phyloP scores from a whole-genome alignment of 2,888 invertebrate species.

The Ceriagrion tenellum region DNA sequence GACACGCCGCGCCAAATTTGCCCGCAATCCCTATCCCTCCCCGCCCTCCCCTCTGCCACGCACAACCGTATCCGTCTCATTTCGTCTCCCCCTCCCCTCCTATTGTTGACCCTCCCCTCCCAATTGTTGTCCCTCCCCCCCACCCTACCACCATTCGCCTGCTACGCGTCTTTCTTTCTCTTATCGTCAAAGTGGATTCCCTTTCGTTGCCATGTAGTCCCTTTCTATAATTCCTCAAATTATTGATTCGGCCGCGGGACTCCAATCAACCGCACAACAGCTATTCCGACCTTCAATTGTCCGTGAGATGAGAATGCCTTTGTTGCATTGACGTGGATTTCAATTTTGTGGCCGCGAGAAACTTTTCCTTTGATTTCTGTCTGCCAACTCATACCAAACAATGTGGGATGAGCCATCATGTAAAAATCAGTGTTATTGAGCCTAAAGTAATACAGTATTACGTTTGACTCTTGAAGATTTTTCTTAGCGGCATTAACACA shows the following conservation, averaged over 20 bases:
- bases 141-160: no score
- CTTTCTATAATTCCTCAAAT: not conserved
- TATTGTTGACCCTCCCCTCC: no score
- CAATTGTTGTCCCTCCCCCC: no score
- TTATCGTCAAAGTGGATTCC: not conserved
- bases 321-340: not conserved
- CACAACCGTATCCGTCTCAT: not conserved
- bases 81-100: not conserved
- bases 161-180: not conserved
- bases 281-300: not conserved
- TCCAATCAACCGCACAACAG: not conserved
- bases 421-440: no score
- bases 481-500: no score
- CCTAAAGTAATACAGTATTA: no score
- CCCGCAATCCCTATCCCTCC: no score
- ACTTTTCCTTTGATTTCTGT: not conserved
- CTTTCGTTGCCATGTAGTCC: not conserved
- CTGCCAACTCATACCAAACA: not conserved
- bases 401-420: not conserved
- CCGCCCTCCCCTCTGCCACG: no score
- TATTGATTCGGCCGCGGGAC: not conserved
- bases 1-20: no score
- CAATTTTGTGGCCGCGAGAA: not conserved
- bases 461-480: no score
- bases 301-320: not conserved